A percentile compares a stretch with the other conserved stretches of the same genome.
Evolutionary conservation across 2,888 invertebrate genomes (phyloP).

Genomic region (Eupsilia transversa): DNA sequence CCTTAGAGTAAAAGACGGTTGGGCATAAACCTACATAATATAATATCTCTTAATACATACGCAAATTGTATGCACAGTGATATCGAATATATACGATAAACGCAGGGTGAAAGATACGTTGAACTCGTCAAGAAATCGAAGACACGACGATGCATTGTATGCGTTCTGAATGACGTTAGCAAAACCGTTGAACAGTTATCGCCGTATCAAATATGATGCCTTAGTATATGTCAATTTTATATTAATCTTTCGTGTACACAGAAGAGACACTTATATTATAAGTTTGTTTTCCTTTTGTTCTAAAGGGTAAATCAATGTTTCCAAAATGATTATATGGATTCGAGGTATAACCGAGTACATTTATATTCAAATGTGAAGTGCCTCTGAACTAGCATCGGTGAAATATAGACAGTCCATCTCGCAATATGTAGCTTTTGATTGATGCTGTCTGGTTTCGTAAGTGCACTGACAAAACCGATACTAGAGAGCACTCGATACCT

Average conservation of each 20-base stretch:
- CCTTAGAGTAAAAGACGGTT: neutral
- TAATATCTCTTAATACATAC: neutral
- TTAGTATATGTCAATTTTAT: neutral
- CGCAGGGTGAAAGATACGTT: conserved; percentile 17
- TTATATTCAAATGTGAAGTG: neutral
- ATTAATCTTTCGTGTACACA: conserved; percentile 2
- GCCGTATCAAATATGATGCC: neutral
- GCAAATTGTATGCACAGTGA: neutral
- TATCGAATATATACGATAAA: neutral
- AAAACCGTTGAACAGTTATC: conserved; percentile 2
- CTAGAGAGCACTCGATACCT: neutral
- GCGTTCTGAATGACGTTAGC: conserved; percentile 5
- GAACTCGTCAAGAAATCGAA: conserved; percentile 48
- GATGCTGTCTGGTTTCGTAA: neutral
- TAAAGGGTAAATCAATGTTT: neutral
- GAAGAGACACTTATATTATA: neutral
- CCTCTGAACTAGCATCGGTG: neutral
- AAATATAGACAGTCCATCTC: neutral
- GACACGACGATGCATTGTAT: conserved; percentile 4
- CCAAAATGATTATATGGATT: neutral
- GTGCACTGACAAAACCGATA: neutral
- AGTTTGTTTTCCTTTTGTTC: neutral
- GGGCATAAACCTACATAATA: neutral
- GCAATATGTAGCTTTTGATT: neutral
- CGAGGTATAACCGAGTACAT: neutral